Conservation (phyloP, 2,113 vertebrate species). For the Brevimyrus niger region DNA sequence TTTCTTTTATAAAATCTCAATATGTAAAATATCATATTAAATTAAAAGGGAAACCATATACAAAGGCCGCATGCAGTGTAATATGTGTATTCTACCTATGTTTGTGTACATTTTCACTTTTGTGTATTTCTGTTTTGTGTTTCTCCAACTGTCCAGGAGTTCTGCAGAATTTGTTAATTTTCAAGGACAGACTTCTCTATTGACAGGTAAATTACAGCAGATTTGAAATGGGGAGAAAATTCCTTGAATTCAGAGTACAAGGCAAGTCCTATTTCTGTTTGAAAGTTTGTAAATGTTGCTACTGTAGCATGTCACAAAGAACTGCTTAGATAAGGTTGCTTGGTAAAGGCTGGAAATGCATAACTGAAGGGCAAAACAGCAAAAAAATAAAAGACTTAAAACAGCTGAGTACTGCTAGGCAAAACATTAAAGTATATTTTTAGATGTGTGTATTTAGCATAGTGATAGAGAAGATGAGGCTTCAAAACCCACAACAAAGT, state of each 20-base stretch:
- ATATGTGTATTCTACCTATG: not conserved
- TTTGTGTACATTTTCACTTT: not conserved
- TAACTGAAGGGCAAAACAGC: not conserved
- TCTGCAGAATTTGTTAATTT: not conserved
- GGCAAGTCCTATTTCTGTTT: not conserved
- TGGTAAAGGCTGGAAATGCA: not conserved
- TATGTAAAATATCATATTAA: not conserved
- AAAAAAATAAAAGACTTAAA: not conserved
- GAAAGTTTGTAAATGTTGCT: not conserved
- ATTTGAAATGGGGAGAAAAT: not conserved
- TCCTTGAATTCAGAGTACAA: not conserved
- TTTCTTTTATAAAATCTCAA: not conserved
- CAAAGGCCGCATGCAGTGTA: not conserved
- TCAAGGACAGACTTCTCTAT: not conserved
- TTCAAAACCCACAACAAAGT: not conserved
- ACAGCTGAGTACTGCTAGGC: not conserved
- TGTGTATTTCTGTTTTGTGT: too few species aligned
- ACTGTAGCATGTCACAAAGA: not conserved
- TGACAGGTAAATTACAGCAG: not conserved
- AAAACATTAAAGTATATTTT: not conserved
- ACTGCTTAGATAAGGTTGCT: not conserved
- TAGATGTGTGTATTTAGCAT: not conserved
- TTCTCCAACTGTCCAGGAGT: not conserved
- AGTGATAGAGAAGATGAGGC: not conserved
- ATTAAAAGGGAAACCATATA: not conserved